Base-by-base conservation (phyloP, 2,797 vertebrate genomes). In the Pempheris klunzingeri region DNA sequence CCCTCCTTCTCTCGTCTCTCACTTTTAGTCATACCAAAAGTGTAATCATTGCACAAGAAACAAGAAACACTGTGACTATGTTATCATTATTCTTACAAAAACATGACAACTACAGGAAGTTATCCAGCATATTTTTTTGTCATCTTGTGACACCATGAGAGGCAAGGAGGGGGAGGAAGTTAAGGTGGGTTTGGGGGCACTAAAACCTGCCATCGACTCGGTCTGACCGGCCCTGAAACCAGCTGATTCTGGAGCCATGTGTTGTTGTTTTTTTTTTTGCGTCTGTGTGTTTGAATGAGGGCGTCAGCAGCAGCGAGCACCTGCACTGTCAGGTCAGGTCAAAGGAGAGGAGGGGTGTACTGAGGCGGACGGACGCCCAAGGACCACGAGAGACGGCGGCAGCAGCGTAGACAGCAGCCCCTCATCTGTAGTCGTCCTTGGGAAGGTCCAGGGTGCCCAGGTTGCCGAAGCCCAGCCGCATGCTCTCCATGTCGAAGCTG, bases 371-470 rank as follows among this genome's bases (percentile, higher is more conserved):
- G 26, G 70, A 73, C 24, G 76, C 74, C 90, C 90, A 20, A 92
- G 93, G 92, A 93, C 94, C 88, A 93, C 85, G 92, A 94, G 94
- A 94, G 95, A 90, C 90, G 80, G 86, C 70, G 1, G 70, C 14
- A 7, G 66, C 88, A 88, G 92, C 90, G 46, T 92, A 2, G 5
- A 90, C 87, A 57, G 92, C 61, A 4, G 50, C 38, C 46, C 93
- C 96, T 99, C 97, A 99, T 99, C 98, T 99, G 94, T 97, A 98
- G 96, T 99, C 97, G 85, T 99, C 97, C 96, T 99, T 99, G 92
- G 97, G 97, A 85, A 96, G 97, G 90, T 99, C 98, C 95, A 98
- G 94, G 52, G 94, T 94, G 77, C 97, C 96, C 94, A 98, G 94
- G 96, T 97, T 98, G 74, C 95, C 94, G 78, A 99, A 98, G 92